Evolutionary conservation across 2,113 vertebrate genomes (phyloP), one percentile per base, ranked within the genome.

Genomic region (Pelodiscus sinensis): DNA sequence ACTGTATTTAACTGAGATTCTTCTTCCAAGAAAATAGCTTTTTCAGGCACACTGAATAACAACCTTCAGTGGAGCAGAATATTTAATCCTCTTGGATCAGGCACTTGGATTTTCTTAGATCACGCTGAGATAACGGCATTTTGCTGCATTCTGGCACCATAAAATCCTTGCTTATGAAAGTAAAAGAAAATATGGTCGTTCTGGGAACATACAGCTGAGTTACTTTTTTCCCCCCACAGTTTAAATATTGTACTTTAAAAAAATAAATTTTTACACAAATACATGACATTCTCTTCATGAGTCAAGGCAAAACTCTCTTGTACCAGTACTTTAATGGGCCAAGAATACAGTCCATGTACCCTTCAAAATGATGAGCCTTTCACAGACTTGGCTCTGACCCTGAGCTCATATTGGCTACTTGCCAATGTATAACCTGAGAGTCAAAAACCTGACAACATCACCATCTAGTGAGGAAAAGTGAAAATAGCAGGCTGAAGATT

Each of bases 101-200:
- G 94, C 93, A 92, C 92, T 95, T 95, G 96, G 96, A 96, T 97
- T 97, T 97, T 96, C 95, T 97, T 97, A 97, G 97, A 97, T 96
- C 97, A 97, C 85, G 97, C 97, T 97, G 97, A 97, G 96, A 97
- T 97, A 97, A 97, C 97, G 96, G 96, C 96, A 94, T 94, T 97
- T 95, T 97, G 97, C 97, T 96, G 90, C 85, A 93, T 96, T 96
- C 95, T 97, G 97, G 97, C 97, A 97, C 94, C 90, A 94, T 97
- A 96, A 97, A 97, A 93, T n/a, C 92, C 94, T 94, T 97, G 96
- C 97, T 97, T 97, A 96, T 96, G 95, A 97, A 97, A 97, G 96
- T 93, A 97, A 96, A 97, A 97, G 95, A 96, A 97, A 96, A 97
- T 96, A 97, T 1, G 87, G 96, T 77, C 97, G 96, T 97, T 92